Percentiles rank a stretch among this genome's conserved stretches.
Conservation (phyloP, 2,888 invertebrate genomes). For the Lithophane leautieri region DNA sequence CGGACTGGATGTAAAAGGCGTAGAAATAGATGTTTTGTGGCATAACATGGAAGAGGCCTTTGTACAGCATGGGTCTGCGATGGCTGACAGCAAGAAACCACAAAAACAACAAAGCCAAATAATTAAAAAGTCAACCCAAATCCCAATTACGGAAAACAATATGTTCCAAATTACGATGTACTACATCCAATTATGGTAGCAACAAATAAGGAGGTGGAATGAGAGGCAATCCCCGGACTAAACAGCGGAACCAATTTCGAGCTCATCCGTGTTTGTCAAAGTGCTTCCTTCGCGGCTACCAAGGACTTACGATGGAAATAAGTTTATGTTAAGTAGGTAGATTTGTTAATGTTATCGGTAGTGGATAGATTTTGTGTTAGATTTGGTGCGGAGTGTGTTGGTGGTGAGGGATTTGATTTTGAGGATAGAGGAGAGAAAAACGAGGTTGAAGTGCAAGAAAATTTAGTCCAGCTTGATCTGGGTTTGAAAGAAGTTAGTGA, state of each 20-base stretch:
- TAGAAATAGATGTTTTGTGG: neutral
- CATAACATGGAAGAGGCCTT: neutral
- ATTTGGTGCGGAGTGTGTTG: neutral
- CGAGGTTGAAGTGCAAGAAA: neutral
- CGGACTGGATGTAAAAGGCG: neutral
- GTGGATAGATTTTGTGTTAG: neutral
- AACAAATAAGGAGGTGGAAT: constrained; percentile 77
- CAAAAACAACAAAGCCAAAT: neutral
- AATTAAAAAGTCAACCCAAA: constrained; percentile 1
- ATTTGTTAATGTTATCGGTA: constrained; percentile 35
- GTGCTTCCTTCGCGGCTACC: constrained; percentile 79
- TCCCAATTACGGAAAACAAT: constrained; percentile 53
- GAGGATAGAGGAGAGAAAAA: neutral
- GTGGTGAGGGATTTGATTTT: neutral
- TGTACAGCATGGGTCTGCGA: neutral
- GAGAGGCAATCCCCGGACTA: constrained; percentile 81
- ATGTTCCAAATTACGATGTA: constrained; percentile 68
- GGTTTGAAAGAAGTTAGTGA: neutral
- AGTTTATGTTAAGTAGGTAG: constrained; percentile 44
- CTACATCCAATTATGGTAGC: constrained; percentile 76
- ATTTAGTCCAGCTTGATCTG: neutral
- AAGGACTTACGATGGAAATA: constrained; percentile 63
- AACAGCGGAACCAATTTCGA: constrained; percentile 87
- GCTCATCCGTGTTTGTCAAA: constrained; percentile 88
- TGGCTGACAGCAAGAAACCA: neutral